Evolutionary conservation across 2,797 vertebrate genomes (phyloP).

Genomic region (Philypnodon macrostomus): DNA sequence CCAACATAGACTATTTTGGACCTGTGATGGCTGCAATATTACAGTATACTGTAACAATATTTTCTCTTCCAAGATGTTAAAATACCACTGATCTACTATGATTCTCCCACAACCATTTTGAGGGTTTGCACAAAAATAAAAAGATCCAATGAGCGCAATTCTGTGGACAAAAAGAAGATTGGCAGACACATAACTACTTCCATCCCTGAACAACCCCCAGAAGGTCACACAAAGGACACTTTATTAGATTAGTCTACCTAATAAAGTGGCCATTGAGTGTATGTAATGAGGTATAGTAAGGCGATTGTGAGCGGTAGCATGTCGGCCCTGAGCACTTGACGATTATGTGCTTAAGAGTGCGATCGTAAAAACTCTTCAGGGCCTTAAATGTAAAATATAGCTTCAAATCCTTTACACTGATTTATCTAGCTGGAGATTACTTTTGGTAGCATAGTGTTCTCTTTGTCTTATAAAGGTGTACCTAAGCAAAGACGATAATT

Average conservation of each 20-base stretch:
- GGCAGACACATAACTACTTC: too few relatives aligned
- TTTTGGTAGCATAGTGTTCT: constrained; percentile 14
- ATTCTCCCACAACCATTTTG: too few relatives aligned
- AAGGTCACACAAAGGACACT: too few relatives aligned
- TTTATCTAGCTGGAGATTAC: constrained; percentile 9
- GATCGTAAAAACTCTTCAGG: constrained; percentile 27
- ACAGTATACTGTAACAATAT: neutral
- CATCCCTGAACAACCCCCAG: too few relatives aligned
- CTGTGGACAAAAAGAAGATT: too few relatives aligned
- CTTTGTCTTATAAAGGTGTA: constrained; percentile 12
- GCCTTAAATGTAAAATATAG: constrained; percentile 10
- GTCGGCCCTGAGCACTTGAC: constrained; percentile 16
- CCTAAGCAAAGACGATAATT: constrained; percentile 14
- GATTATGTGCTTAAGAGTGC: constrained; percentile 21
- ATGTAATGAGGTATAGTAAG: neutral
- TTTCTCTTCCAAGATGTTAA: neutral
- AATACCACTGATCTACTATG: too few relatives aligned
- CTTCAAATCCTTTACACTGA: too few relatives aligned
- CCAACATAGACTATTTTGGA: constrained; percentile 8
- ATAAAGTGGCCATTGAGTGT: too few relatives aligned
- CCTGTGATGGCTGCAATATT: neutral
- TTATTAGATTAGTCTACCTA: too few relatives aligned
- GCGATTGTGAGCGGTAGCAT: constrained; percentile 2
- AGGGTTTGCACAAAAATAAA: too few relatives aligned
- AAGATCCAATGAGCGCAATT: too few relatives aligned